Conservation (phyloP, 2,797 vertebrate species). For the Xerus rutilus region DNA sequence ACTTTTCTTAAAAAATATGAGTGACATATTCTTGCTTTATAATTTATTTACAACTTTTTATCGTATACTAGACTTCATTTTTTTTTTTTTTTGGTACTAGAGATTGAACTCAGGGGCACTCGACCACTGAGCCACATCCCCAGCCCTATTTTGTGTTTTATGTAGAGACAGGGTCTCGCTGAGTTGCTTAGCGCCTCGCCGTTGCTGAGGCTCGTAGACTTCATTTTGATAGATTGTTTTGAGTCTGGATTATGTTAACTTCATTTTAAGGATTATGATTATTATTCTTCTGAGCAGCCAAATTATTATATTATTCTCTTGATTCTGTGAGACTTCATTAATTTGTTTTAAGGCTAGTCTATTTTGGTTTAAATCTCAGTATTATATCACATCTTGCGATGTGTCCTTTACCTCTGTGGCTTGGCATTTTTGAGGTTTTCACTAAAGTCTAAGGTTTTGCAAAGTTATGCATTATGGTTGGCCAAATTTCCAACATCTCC, state of each 20-base stretch:
- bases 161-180: too few relatives aligned
- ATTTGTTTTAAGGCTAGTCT: not conserved
- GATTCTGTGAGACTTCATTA: not conserved
- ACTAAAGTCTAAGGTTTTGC: not conserved
- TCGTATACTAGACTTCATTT: not conserved
- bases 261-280: not conserved
- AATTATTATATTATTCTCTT: not conserved
- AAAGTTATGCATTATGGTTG: not conserved
- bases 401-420: not conserved
- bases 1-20: not conserved
- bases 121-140: too few relatives aligned
- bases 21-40: not conserved
- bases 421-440: not conserved
- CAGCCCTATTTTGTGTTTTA: too few relatives aligned
- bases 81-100: too few relatives aligned
- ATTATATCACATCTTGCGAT: not conserved
- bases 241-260: not conserved
- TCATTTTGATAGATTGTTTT: not conserved
- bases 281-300: not conserved
- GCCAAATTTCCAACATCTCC: not conserved
- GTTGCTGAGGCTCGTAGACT: not conserved
- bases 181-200: too few relatives aligned
- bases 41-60: not conserved
- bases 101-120: too few relatives aligned
- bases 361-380: conserved; percentile 2